Conservation (phyloP, 2,888 invertebrate species). For the Agonopterix alstromeriana region DNA sequence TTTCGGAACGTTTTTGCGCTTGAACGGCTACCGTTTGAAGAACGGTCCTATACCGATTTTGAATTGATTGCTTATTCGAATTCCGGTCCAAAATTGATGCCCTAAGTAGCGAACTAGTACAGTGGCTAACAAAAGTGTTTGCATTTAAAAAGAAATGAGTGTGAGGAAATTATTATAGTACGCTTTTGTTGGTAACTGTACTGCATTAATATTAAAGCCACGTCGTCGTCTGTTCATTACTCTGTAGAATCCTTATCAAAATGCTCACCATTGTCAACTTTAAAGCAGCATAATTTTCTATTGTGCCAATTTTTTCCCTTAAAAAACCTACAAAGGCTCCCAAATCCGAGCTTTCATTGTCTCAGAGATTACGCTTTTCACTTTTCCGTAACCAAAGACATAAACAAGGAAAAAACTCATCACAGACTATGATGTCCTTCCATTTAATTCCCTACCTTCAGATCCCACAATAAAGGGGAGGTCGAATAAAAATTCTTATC, state of each 20-base stretch:
- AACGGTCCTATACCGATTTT: conserved; percentile 5
- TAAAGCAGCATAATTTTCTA: neutral
- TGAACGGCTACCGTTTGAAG: conserved; percentile 5
- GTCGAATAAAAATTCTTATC: conserved; percentile 43
- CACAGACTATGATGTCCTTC: conserved; percentile 32
- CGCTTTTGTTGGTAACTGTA: too few species aligned
- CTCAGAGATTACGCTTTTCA: conserved; percentile 43
- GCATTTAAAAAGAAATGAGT: too few species aligned
- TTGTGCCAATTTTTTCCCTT: conserved; percentile 5
- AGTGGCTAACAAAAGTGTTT: too few species aligned
- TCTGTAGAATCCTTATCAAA: neutral
- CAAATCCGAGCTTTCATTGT: conserved; percentile 28
- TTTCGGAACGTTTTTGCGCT: conserved; percentile 10
- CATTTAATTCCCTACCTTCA: conserved; percentile 37
- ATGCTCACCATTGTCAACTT: conserved; percentile 1
- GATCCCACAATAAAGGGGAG: conserved; percentile 25
- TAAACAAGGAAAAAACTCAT: conserved; percentile 33
- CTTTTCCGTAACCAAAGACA: conserved; percentile 21
- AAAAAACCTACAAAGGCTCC: conserved; percentile 1
- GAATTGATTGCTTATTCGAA: conserved; percentile 3
- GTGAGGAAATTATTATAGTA: too few species aligned
- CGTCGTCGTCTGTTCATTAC: neutral
- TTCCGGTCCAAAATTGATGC: too few species aligned
- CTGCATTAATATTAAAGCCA: too few species aligned
- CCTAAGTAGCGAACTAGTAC: too few species aligned